Evolutionary conservation across 2,113 vertebrate species (phyloP), one percentile per base, ranked within the genome.

Genomic region (Nestor notabilis): DNA sequence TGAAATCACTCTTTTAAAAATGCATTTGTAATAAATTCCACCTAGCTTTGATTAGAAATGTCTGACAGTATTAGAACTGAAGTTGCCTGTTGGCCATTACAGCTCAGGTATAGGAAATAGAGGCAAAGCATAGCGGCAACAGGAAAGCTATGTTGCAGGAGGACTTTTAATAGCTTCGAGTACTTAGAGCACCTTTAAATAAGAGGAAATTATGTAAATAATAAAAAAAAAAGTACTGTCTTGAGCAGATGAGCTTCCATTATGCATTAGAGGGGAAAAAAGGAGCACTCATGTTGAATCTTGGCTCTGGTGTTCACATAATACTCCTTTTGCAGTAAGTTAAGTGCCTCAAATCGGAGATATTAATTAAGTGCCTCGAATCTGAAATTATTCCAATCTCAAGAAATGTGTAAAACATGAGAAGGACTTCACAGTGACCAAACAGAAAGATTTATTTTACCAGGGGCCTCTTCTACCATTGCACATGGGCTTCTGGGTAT

Each of bases 31-130:
- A 52, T 87, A 2, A 28, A 56, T 95, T 88, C 28, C 19, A 41
- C 29, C 3, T 37, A 37, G 5, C 9, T 92, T 77, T 86, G 74
- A 35, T 37, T 61, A 35, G 47, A 71, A 87, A 60, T 49, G 3
- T 46, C 39, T 80, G 24, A 37, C 63, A 60, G 19, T 15, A 7
- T 84, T 64, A n/a, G 35, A 71, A 47, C 63, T 35, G 17, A 89
- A 53, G 18, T 65, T 14, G 25, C 11, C 31, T 81, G 21, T 89
- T 78, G 33, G 13, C 28, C 14, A 5, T 39, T 86, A 4, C 12
- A 72, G 15, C 20, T 46, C 0, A 0, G 12, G 10, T 28, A 0
- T 29, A 49, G 53, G n/a, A 88, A 80, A 56, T 7, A 11, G 2
- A 69, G 46, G 21, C 28, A 78, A 23, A 86, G 44, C 6, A 8